Base-by-base conservation (phyloP, 2,797 vertebrate species). In the Megalops cyprinoides region DNA sequence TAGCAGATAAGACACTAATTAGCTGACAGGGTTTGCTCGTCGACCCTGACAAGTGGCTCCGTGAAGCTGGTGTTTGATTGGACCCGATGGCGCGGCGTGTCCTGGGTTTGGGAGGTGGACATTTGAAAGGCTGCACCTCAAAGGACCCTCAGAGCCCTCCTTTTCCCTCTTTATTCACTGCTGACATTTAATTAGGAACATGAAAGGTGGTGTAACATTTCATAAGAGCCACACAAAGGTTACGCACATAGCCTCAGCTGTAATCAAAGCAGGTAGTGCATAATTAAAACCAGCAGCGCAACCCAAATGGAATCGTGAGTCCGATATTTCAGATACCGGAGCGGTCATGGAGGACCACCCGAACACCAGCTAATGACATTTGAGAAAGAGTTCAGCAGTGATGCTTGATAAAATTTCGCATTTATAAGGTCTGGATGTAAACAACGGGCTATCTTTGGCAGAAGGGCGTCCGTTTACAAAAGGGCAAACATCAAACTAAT, bases 151-250 rank as follows among this genome's bases (percentile, higher is more conserved):
- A 77, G 79, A 55, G 73, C 60, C 39, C 74, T 28, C 39, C 56
- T 28, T 23, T 15, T 56, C 56, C 42, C 60, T 78, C 34, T 34
- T 65, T 76, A 74, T 20, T 39, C 39, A 20, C 44, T 23, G 42
- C n/a, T 84, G 77, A 81, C 82, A 81, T 85, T 87, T 83, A 81
- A 85, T 84, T 85, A 84, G 75, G 44, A 51, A 81, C 56, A 62
- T 75, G 81, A 81, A 83, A 85, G 80, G 71, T 82, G 79, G 53
- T 60, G 49, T 77, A 79, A 65, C 60, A 81, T 81, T 84, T 82
- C 60, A 3, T 67, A 56, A 78, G 51, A 58, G 37, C 8, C 20
- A 60, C 58, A 39, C 42, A 79, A 86, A 84, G 81, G 81, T 86
- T 79, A 80, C 23, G 25, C 23, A 34, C 81, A 75, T 55, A 58